Conservation (phyloP, 2,888 invertebrate species). For the Digitonthophagus gazella region DNA sequence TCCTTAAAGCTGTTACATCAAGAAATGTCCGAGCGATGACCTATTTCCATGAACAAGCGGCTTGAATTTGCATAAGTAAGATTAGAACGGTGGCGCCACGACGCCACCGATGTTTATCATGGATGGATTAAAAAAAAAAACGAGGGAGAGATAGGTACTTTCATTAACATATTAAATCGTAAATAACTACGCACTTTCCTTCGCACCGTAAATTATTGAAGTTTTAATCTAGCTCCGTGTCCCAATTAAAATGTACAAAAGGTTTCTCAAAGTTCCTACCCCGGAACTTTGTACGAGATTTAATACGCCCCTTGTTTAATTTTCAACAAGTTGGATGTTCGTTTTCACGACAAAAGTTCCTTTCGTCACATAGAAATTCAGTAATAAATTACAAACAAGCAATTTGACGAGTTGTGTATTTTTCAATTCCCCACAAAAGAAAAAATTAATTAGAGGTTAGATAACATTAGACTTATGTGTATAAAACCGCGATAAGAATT, state of each 20-base stretch:
- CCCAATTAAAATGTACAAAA: conserved; percentile 13
- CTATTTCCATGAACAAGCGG: background rate
- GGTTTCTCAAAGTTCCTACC: background rate
- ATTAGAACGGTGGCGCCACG: background rate
- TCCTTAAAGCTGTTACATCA: background rate
- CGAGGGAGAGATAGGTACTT: background rate
- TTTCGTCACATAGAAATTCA: no score
- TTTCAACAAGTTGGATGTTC: background rate
- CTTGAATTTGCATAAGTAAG: background rate
- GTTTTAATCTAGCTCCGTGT: conserved; percentile 12
- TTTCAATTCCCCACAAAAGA: no score
- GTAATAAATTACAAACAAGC: background rate
- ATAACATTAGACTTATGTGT: background rate
- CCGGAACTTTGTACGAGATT: background rate
- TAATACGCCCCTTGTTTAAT: background rate
- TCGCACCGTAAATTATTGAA: conserved; percentile 13
- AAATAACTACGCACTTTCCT: background rate
- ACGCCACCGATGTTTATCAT: background rate
- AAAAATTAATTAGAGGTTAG: background rate
- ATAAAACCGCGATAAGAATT: background rate
- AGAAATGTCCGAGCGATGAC: background rate
- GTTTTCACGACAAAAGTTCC: no score
- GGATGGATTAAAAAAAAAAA: background rate
- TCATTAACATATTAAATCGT: background rate
- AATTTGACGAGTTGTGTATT: no score